These are phyloP conservation scores for Rhodeus uyekii DNA, from an alignment of 2,797 vertebrate species.

Conservation along the genomic window DNA sequence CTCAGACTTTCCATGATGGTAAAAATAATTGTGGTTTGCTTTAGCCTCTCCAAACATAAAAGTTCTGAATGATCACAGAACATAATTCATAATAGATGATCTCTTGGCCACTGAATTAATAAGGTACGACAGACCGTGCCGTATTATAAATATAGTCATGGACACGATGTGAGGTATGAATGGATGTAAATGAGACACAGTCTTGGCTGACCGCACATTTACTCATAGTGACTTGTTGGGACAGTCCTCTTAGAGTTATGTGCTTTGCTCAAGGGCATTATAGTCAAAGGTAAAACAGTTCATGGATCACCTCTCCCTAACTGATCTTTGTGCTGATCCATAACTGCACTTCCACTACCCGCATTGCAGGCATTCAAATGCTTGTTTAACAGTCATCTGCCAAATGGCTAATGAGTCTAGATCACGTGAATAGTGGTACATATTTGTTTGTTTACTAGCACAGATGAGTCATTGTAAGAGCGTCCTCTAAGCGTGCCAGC, in stretches of 20 bases:
- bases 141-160: too few relatives aligned
- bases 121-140: background rate
- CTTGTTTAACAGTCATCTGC: background rate
- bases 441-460: conserved; percentile 38
- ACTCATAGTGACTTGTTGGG: conserved; percentile 1
- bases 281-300: background rate
- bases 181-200: background rate
- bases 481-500: background rate
- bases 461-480: conserved; percentile 11
- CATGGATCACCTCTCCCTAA: conserved; percentile 2
- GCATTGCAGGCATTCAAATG: background rate
- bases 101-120: background rate
- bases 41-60: background rate
- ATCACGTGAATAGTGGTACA: background rate
- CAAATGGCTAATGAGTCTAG: background rate
- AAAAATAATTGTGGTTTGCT: conserved; percentile 7
- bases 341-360: conserved; percentile 27
- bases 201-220: background rate
- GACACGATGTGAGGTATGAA: background rate
- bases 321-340: conserved; percentile 9
- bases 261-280: conserved; percentile 6
- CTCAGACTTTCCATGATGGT: conserved; percentile 1
- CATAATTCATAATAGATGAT: conserved; percentile 6
- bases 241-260: background rate
- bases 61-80: background rate